Percentiles rank a stretch among this genome's conserved stretches.
Conservation (phyloP, 2,888 invertebrate species). For the Poecilus cupreus region DNA sequence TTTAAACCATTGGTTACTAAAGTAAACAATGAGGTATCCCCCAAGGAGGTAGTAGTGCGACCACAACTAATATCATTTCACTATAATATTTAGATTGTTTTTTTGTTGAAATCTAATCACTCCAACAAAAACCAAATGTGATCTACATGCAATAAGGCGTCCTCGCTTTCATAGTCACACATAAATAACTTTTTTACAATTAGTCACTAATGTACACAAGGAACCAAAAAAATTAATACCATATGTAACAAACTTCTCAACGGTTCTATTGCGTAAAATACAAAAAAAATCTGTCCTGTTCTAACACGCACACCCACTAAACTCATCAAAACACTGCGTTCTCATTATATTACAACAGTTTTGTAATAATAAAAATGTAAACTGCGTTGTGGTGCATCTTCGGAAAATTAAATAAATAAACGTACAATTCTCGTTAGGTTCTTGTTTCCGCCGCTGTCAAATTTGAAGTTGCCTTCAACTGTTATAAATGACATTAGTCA, state of each 20-base stretch:
- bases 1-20: no score
- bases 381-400: no score
- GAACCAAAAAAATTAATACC: background rate
- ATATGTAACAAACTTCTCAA: constrained; percentile 14
- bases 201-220: constrained; percentile 21
- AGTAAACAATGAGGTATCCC: no score
- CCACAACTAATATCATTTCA: no score
- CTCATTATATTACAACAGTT: background rate
- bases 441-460: background rate
- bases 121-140: background rate
- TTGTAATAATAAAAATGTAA: background rate
- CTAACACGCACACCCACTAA: background rate
- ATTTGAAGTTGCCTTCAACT: background rate
- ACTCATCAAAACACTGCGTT: background rate
- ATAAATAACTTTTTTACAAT: constrained; percentile 1
- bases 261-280: constrained; percentile 1
- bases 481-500: constrained; percentile 24
- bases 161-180: background rate
- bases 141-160: background rate
- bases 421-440: background rate
- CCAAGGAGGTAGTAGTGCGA: no score
- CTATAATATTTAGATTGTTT: no score
- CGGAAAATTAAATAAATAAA: background rate
- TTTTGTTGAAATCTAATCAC: no score
- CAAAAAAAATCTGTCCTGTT: background rate